phyloP scores from a whole-genome alignment of 2,797 vertebrate genomes.

The Lacerta agilis region DNA sequence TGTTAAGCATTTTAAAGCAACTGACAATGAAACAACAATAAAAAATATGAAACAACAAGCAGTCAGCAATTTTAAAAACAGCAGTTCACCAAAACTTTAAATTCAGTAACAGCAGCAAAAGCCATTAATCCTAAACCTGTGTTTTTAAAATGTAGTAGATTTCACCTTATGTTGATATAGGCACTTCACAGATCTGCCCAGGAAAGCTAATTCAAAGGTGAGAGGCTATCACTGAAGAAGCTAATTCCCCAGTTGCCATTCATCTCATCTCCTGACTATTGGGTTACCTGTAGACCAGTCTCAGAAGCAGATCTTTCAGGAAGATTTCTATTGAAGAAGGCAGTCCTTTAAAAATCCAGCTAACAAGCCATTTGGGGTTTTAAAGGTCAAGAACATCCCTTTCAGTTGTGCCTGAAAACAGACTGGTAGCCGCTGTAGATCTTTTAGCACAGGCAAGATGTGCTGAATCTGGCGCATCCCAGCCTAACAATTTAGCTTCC shows the following conservation, averaged over 20 bases:
- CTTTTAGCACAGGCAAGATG: not conserved
- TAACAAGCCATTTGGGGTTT: not conserved
- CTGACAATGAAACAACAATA: too few species aligned
- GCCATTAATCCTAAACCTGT: not conserved
- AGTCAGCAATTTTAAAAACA: too few species aligned
- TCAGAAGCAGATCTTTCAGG: not conserved
- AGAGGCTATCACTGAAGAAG: not conserved
- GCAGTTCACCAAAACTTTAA: not conserved
- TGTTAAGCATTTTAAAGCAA: too few species aligned
- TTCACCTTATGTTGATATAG: not conserved
- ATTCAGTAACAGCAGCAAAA: not conserved
- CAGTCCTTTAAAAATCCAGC: not conserved
- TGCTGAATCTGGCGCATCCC: not conserved
- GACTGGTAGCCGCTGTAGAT: not conserved
- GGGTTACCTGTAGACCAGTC: not conserved
- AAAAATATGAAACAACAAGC: too few species aligned
- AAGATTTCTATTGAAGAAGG: not conserved
- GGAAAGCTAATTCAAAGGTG: not conserved
- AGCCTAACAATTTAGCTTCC: not conserved
- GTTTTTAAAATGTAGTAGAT: not conserved
- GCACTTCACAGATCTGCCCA: not conserved
- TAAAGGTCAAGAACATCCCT: not conserved
- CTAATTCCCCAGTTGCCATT: not conserved
- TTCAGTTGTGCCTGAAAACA: not conserved
- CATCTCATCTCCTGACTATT: not conserved